Evolutionary conservation across 2,113 vertebrate genomes (phyloP).

Genomic region (Illadopsis cleaveri): DNA sequence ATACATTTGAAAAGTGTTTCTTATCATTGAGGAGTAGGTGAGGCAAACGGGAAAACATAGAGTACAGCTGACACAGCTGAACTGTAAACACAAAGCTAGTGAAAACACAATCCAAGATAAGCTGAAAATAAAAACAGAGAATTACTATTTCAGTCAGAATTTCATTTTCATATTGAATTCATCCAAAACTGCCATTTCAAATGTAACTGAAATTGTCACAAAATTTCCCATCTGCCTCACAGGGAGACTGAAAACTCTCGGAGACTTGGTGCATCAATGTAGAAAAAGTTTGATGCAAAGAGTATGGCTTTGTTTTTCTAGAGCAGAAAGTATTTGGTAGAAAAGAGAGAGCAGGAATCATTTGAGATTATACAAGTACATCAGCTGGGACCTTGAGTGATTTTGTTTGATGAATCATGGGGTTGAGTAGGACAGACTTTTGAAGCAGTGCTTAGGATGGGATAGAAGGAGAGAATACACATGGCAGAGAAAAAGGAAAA

Average conservation of each 20-base stretch:
- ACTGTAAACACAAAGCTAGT: conserved; percentile 1
- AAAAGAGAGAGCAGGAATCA: background rate
- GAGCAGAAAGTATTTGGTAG: background rate
- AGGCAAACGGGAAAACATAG: background rate
- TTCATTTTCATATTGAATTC: background rate
- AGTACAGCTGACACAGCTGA: background rate
- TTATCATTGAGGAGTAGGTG: background rate
- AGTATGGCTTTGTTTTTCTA: background rate
- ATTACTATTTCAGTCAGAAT: background rate
- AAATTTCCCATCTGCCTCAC: conserved; percentile 36
- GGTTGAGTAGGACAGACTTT: background rate
- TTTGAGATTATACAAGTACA: background rate
- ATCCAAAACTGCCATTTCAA: background rate
- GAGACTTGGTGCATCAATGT: background rate
- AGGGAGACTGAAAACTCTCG: background rate
- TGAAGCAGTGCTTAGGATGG: background rate
- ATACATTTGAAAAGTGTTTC: background rate
- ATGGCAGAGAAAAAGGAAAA: background rate
- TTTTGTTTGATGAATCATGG: background rate
- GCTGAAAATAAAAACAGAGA: conserved; percentile 20
- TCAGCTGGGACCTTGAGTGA: background rate
- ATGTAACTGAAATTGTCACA: background rate
- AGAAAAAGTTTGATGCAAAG: background rate
- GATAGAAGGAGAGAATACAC: background rate
- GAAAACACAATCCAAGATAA: background rate